Percentiles rank a stretch among this genome's conserved stretches.
Evolutionary conservation across 2,888 invertebrate genomes (phyloP).

Genomic region (Cerastis leucographa): DNA sequence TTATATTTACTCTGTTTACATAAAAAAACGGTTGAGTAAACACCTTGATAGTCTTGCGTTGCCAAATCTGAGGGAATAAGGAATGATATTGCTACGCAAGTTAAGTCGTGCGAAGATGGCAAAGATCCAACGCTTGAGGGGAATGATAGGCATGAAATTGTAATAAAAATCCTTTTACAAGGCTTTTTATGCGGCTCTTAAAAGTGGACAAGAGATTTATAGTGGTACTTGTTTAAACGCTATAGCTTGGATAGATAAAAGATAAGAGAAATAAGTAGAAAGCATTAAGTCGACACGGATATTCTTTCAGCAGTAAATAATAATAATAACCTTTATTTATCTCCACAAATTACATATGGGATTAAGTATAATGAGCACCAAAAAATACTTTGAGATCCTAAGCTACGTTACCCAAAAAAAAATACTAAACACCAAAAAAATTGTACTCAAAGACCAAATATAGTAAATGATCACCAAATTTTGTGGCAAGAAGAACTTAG

Average conservation of each 20-base stretch:
- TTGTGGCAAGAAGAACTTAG: too few species aligned
- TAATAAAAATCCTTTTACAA: constrained; percentile 33
- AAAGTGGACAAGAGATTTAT: constrained; percentile 7
- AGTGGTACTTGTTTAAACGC: neutral
- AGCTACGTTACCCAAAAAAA: too few species aligned
- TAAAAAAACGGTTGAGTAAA: constrained; percentile 68
- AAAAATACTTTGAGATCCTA: too few species aligned
- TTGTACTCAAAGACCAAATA: too few species aligned
- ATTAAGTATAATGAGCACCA: too few species aligned
- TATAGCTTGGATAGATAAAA: neutral
- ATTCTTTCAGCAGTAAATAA: neutral
- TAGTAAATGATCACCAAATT: too few species aligned
- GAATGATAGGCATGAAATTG: constrained; percentile 39
- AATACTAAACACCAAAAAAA: too few species aligned
- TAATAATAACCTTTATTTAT: too few species aligned
- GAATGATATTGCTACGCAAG: constrained; percentile 48
- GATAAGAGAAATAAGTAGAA: neutral
- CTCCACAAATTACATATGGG: too few species aligned
- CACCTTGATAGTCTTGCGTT: constrained; percentile 56
- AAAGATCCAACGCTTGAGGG: constrained; percentile 52
- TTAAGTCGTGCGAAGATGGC: constrained; percentile 55
- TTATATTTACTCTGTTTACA: constrained; percentile 74
- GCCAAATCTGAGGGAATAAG: constrained; percentile 50
- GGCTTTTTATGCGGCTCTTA: constrained; percentile 12
- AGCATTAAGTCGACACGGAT: neutral